Evolutionary conservation across 2,888 invertebrate species (phyloP), one percentile per base, ranked within the genome.

Genomic region (Lomographa bimaculata): DNA sequence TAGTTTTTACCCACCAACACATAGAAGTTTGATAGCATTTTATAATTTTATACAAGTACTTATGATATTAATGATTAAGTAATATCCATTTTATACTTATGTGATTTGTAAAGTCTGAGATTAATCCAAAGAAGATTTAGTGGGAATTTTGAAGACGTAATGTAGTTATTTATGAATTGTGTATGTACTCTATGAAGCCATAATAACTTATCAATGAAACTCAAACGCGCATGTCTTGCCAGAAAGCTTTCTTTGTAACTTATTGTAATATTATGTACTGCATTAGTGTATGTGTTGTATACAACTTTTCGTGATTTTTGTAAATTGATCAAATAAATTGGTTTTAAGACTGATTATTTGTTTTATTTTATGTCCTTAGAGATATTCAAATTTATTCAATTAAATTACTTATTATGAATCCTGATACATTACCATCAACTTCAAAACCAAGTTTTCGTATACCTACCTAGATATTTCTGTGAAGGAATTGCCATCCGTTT

Each of bases 271-370:
- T 59, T 54, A 63, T 40, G 66, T 75, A 73, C 68, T 59, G 46
- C 50, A 63, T 59, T 42, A 32, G 39, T 35, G 57, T 65, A 58
- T 47, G 53, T 61, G 57, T 64, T 54, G 44, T 41, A 48, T 56
- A 57, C 50, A 64, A 62, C 48, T 63, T 70, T 63, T 67, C 64
- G 70, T 73, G 64, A 69, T 78, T 79, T 44, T 81, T 80, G 73
- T 79, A 81, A 75, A 74, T 75, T 73, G 56, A 64, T 73, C 62
- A 64, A 74, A 67, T 71, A 78, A 79, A 79, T 79, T 79, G 71
- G 65, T 71, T 64, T 39, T 79, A 72, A 77, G 71, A 71, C 68
- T 72, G 66, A 71, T 7, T 17, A 33, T 25, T 26, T 16, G 8
- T 32, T 26, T 35, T 2, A 29, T 35, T 35, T 34, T n/a, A n/a